phyloP scores from a whole-genome alignment of 2,113 vertebrate genomes.

The Elgaria multicarinata region DNA sequence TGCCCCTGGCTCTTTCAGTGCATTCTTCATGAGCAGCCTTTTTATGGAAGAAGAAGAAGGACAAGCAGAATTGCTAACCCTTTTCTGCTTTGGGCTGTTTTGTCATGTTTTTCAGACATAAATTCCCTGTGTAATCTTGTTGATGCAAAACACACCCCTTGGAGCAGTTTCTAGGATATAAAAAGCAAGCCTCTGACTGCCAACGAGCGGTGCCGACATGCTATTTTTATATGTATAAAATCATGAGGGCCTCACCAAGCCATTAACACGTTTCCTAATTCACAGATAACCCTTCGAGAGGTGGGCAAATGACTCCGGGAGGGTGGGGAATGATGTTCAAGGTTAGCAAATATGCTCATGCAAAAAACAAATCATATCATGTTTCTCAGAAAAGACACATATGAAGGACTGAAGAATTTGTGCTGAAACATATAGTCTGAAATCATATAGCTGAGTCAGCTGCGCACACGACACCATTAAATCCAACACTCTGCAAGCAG shows the following conservation, averaged over 20 bases:
- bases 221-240: slow-evolving; percentile 7
- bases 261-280: accelerated
- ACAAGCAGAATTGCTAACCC: neutral
- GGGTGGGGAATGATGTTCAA: slow-evolving; percentile 6
- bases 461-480: neutral
- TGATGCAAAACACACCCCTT: slow-evolving; percentile 15
- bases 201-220: neutral
- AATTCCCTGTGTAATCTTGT: neutral
- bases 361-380: neutral
- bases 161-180: neutral
- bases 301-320: neutral
- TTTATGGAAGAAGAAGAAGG: neutral
- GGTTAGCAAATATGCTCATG: neutral
- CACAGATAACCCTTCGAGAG: neutral
- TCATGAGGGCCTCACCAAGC: neutral
- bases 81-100: neutral
- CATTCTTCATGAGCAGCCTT: neutral
- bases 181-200: slow-evolving; percentile 18
- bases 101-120: slow-evolving; percentile 1
- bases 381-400: neutral
- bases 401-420: neutral
- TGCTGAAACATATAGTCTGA: neutral
- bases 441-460: slow-evolving; percentile 15
- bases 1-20: neutral
- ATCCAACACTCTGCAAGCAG: neutral